phyloP scores from a whole-genome alignment of 64 coral and sea anemone species.

The Montipora efflorescens region DNA sequence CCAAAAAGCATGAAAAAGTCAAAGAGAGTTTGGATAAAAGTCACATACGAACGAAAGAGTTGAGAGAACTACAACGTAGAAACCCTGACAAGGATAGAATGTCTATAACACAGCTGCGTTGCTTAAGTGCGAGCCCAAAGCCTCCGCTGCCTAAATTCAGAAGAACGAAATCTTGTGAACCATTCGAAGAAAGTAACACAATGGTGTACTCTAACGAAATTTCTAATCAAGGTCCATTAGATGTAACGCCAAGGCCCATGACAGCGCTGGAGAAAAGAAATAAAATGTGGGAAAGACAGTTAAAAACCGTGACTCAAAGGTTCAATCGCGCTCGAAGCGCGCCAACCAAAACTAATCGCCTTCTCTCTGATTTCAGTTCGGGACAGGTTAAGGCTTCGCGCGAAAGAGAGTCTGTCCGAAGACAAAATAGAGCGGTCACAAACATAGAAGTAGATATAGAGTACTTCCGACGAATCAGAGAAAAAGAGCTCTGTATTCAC shows the following conservation, averaged over 20 bases:
- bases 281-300: slow-evolving; percentile 84
- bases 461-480: slow-evolving; percentile 59
- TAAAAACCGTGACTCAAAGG: slow-evolving; percentile 79
- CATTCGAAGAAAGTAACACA: neutral
- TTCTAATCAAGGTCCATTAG: neutral
- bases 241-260: slow-evolving; percentile 78
- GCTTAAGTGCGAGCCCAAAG: slow-evolving; percentile 82
- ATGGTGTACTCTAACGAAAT: neutral
- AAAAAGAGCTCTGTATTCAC: slow-evolving; percentile 77
- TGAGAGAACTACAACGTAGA: slow-evolving; percentile 21
- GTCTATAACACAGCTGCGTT: slow-evolving; percentile 73
- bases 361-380: slow-evolving; percentile 78
- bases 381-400: neutral
- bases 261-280: slow-evolving; percentile 90
- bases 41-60: neutral
- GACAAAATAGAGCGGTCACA: slow-evolving; percentile 1
- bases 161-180: slow-evolving; percentile 77
- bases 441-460: slow-evolving; percentile 62
- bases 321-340: slow-evolving; percentile 86
- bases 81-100: slow-evolving; percentile 36
- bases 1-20: slow-evolving; percentile 79
- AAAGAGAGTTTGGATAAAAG: slow-evolving; percentile 58
- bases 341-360: slow-evolving; percentile 67
- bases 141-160: slow-evolving; percentile 82
- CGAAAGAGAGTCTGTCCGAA: neutral